Evolutionary conservation across 2,888 invertebrate species (phyloP).

Genomic region (Drymonia ruficornis): DNA sequence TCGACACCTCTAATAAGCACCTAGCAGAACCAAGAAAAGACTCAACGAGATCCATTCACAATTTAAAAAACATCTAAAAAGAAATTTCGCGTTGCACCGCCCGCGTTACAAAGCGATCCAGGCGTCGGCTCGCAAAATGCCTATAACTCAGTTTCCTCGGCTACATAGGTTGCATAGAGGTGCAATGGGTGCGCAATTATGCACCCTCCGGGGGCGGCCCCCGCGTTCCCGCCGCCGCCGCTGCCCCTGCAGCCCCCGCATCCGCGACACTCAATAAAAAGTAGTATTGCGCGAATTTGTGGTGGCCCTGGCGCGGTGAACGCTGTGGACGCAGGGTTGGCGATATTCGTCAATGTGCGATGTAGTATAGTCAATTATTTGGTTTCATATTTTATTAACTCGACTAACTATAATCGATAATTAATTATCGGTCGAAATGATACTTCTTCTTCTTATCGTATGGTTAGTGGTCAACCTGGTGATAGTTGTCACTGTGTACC

Average conservation of each 20-base stretch:
- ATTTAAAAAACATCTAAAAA: constrained; percentile 30
- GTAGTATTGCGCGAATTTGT: constrained; percentile 61
- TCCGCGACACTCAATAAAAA: constrained; percentile 60
- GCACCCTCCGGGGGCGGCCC: constrained; percentile 50
- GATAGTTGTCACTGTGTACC: too few relatives aligned
- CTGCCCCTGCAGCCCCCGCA: constrained; percentile 16
- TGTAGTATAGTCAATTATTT: too few relatives aligned
- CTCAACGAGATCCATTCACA: constrained; percentile 5
- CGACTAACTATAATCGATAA: too few relatives aligned
- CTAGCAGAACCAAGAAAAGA: neutral
- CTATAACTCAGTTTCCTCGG: constrained; percentile 58
- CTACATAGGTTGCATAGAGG: constrained; percentile 56
- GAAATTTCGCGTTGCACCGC: constrained; percentile 23
- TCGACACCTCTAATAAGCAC: neutral
- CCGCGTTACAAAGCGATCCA: constrained; percentile 44
- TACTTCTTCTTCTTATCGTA: too few relatives aligned
- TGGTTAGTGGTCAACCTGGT: too few relatives aligned
- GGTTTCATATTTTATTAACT: too few relatives aligned
- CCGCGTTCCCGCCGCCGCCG: constrained; percentile 21
- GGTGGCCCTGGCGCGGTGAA: constrained; percentile 46
- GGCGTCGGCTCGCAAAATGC: constrained; percentile 49
- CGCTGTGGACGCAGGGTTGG: constrained; percentile 31
- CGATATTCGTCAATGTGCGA: constrained; percentile 1
- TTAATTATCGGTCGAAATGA: too few relatives aligned
- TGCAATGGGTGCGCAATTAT: constrained; percentile 58